These are phyloP conservation scores for Phrynocephalus vlangalii DNA, from an alignment of 2,797 vertebrate species.

Conservation along the genomic window DNA sequence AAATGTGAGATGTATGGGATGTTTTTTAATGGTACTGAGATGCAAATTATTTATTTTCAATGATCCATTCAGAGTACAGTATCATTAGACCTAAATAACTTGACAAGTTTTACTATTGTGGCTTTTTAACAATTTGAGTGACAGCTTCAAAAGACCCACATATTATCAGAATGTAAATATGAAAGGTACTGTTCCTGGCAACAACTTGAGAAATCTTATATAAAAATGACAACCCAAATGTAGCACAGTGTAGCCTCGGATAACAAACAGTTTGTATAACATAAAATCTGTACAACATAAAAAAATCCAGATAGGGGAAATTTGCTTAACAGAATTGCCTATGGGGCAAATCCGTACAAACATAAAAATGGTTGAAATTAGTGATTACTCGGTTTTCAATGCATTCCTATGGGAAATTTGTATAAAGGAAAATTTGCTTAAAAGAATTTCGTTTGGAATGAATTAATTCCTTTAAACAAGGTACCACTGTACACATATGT, in stretches of 20 bases:
- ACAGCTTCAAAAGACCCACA: not conserved
- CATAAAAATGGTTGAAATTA: too few relatives aligned
- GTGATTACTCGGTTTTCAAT: too few relatives aligned
- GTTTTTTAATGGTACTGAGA: not conserved
- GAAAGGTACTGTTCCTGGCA: not conserved
- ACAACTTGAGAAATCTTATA: not conserved
- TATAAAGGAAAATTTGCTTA: too few relatives aligned
- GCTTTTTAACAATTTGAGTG: not conserved
- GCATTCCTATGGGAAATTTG: too few relatives aligned
- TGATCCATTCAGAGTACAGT: not conserved
- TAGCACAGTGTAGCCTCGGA: not conserved
- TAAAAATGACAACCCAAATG: not conserved
- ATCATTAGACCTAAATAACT: not conserved
- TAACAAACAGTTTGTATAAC: too few relatives aligned
- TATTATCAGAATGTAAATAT: not conserved
- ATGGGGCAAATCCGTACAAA: too few relatives aligned
- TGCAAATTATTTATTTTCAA: conserved; percentile 12
- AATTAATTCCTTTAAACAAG: too few relatives aligned
- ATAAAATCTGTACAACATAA: too few relatives aligned
- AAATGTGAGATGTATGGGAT: not conserved
- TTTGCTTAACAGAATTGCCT: too few relatives aligned
- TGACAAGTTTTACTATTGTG: not conserved
- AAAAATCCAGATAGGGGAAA: too few relatives aligned
- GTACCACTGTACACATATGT: not conserved
- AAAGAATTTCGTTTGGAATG: too few relatives aligned